Conservation (phyloP, 2,888 invertebrate species). For the Cheilosia impressa region DNA sequence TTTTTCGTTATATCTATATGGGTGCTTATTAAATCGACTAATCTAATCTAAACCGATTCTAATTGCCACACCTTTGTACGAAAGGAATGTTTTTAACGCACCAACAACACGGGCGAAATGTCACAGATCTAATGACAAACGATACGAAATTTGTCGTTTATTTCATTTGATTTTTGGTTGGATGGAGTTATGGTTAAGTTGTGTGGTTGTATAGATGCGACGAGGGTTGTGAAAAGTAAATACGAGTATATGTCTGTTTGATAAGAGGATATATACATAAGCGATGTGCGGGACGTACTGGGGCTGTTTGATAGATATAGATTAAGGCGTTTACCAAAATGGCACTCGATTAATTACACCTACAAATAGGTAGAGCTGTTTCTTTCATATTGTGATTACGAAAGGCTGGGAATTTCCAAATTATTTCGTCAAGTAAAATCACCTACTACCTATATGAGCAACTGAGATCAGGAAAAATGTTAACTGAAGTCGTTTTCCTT, state of each 20-base stretch:
- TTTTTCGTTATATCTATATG: conserved; percentile 23
- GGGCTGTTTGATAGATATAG: conserved; percentile 1
- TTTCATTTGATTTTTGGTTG: conserved; percentile 20
- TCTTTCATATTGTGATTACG: conserved; percentile 15
- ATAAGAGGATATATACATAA: not conserved
- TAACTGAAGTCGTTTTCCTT: too few relatives aligned
- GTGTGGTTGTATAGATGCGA: not conserved
- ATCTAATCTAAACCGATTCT: conserved; percentile 72
- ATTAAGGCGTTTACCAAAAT: conserved; percentile 61
- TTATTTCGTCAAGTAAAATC: not conserved
- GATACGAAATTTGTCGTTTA: conserved; percentile 4
- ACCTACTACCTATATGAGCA: too few relatives aligned
- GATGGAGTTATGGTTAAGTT: not conserved
- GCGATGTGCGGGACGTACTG: not conserved
- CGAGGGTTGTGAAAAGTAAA: conserved; percentile 35
- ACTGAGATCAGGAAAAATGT: too few relatives aligned
- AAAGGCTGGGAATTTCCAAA: conserved; percentile 38
- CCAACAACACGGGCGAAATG: conserved; percentile 21
- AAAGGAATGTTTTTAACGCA: conserved; percentile 5
- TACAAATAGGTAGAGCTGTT: not conserved
- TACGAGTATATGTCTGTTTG: not conserved
- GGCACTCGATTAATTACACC: conserved; percentile 45
- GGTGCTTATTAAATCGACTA: conserved; percentile 62
- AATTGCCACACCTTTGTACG: conserved; percentile 69
- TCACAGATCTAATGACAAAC: conserved; percentile 45